Evolutionary conservation across 2,888 invertebrate species (phyloP).

Genomic region (Zygothrica quintamaculata): DNA sequence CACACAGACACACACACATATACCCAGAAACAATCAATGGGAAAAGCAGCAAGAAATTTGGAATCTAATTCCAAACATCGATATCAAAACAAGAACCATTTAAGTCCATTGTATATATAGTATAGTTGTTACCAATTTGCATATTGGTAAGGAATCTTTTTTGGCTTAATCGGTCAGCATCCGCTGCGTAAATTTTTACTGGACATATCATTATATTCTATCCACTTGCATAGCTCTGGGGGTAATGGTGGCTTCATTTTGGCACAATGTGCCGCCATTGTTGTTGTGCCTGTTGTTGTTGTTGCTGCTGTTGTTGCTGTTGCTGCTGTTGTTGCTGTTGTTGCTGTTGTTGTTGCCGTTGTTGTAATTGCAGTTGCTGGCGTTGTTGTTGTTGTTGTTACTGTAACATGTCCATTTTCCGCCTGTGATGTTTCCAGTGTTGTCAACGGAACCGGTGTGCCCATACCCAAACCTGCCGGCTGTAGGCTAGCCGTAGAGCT

Average conservation of each 20-base stretch:
- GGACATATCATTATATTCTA: slow-evolving; percentile 89
- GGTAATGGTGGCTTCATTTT: slow-evolving; percentile 87
- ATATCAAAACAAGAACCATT: background rate
- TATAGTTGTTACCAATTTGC: too few relatives aligned
- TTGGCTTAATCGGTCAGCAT: slow-evolving; percentile 71
- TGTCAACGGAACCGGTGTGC: slow-evolving; percentile 24
- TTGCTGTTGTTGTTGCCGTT: slow-evolving; percentile 15
- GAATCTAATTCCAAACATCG: background rate
- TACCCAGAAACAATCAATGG: slow-evolving; percentile 4
- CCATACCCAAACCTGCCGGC: slow-evolving; percentile 45
- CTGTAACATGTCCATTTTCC: slow-evolving; percentile 76
- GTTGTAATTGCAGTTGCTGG: background rate
- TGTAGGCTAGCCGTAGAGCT: slow-evolving; percentile 73
- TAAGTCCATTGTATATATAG: background rate
- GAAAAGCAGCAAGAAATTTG: slow-evolving; percentile 12
- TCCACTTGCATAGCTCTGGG: slow-evolving; percentile 88
- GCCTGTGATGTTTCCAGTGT: slow-evolving; percentile 46
- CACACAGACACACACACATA: background rate
- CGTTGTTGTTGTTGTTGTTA: slow-evolving; percentile 15
- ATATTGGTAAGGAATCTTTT: too few relatives aligned
- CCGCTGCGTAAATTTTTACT: slow-evolving; percentile 87
- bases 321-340: background rate
- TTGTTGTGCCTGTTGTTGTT: slow-evolving; percentile 20
- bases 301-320: background rate
- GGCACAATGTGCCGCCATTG: slow-evolving; percentile 36